Conservation (phyloP, 1,140 invertebrate genomes). For the Drosophila guanche region DNA sequence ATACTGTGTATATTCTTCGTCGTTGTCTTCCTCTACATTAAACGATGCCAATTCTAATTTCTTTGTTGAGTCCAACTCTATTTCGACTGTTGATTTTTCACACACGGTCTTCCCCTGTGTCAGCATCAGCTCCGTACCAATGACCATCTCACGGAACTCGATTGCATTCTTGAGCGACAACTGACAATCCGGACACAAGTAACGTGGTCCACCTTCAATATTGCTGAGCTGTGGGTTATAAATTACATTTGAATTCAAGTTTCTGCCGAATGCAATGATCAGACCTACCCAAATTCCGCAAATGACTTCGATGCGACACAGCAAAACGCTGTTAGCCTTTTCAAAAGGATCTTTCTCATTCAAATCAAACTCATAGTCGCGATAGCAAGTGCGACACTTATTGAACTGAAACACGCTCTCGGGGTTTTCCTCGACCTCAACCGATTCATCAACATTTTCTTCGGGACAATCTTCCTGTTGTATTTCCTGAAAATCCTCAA, state of each 20-base stretch:
- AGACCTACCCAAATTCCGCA: constrained; percentile 63
- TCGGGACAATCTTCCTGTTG: background rate
- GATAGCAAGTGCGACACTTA: constrained; percentile 52
- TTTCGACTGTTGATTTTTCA: constrained; percentile 1
- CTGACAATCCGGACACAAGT: constrained; percentile 51
- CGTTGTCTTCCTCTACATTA: background rate
- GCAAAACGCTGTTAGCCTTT: constrained; percentile 44
- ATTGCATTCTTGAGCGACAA: constrained; percentile 45
- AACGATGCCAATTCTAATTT: background rate
- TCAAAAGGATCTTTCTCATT: constrained; percentile 46
- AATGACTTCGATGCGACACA: constrained; percentile 69
- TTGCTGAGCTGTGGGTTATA: constrained; percentile 31
- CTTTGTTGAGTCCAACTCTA: background rate
- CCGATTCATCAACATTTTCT: background rate
- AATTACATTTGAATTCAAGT: background rate
- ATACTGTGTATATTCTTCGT: constrained; percentile 1
- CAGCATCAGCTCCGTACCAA: constrained; percentile 43
- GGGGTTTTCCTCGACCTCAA: too few relatives aligned
- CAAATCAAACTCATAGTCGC: constrained; percentile 21
- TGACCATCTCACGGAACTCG: constrained; percentile 60
- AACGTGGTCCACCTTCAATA: constrained; percentile 15
- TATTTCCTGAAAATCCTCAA: background rate
- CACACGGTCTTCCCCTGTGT: background rate
- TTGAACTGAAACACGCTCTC: background rate
- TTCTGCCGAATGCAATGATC: too few relatives aligned